These are phyloP conservation scores for Euura saliciscinereae DNA, from an alignment of 1,140 invertebrate species.

Conservation along the genomic window DNA sequence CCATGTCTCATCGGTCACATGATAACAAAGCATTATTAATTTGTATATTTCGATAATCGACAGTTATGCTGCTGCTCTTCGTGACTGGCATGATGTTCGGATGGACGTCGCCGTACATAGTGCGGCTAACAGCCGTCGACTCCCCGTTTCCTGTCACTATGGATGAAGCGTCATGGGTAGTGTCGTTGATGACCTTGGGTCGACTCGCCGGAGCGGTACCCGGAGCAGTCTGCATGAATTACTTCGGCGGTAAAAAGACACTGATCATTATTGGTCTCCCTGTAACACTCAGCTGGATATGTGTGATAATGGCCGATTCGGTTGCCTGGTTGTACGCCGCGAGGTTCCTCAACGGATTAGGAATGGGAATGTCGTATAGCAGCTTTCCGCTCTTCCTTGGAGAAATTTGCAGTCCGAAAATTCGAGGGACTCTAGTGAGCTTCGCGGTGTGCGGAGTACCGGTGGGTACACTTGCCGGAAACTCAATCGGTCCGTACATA, in stretches of 20 bases:
- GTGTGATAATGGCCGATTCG: conserved; percentile 61
- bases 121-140: conserved; percentile 53
- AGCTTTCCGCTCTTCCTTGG: conserved; percentile 70
- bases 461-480: conserved; percentile 69
- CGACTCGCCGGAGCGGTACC: conserved; percentile 46
- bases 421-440: conserved; percentile 71
- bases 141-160: conserved; percentile 60
- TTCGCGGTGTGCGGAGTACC: conserved; percentile 68
- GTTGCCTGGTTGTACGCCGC: conserved; percentile 61
- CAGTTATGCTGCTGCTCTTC: conserved; percentile 48
- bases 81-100: conserved; percentile 49
- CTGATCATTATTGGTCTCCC: conserved; percentile 66
- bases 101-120: conserved; percentile 68
- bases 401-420: conserved; percentile 67
- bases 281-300: conserved; percentile 68
- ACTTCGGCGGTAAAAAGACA: conserved; percentile 69
- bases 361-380: conserved; percentile 69
- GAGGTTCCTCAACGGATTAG: conserved; percentile 64
- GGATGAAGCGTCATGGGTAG: conserved; percentile 70
- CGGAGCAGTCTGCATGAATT: conserved; percentile 49
- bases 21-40: not conserved
- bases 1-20: too few species aligned
- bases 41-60: conserved; percentile 8
- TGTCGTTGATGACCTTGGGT: conserved; percentile 52
- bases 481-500: conserved; percentile 50